Base-by-base conservation (phyloP, 2,797 vertebrate species). In the Astyanax mexicanus region DNA sequence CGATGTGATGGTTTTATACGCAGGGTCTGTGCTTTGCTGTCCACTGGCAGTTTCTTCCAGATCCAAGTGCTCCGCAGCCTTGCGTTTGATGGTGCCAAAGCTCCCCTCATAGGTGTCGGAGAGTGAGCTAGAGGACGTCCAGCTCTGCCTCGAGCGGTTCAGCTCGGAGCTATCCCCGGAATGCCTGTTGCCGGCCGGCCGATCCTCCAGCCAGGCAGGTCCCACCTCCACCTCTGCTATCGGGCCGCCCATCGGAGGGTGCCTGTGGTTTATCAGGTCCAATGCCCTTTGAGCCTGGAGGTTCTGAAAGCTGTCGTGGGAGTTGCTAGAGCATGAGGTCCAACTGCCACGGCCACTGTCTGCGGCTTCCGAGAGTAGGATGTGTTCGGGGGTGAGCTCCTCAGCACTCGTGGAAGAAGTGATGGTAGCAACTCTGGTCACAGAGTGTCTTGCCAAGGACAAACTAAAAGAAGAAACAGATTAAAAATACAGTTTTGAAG, bases 341-440 rank as follows among this genome's bases (percentile, higher is more conserved):
- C 97, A 99, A 90, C 96, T 98, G 68, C 96, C 96, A 9, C 96
- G 94, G 38, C 97, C 97, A 10, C 97, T 98, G 80, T 99, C 97
- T 0, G 90, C 95, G 40, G 94, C 92, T 87, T 98, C 97, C 17
- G 94, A 69, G 45, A 40, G 81, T 0, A 88, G 90, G 78, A 92
- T 77, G 60, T 95, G 95, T 19, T 98, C 96, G 0, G 94, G 95
- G 0, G 93, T 93, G 86, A 97, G 93, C 92, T 97, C 96, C 83
- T 98, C 96, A 0, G 80, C 95, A 51, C 95, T 97, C 90, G 91
- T 62, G 74, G 95, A 96, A 44, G 93, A 90, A 0, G 93, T 88
- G 82, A 96, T 93, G n/a, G 91, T 87, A 83, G 93, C 85, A 67
- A 84, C 92, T 74, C 93, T 92, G 8, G 86, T 79, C 6, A 88